These are phyloP conservation scores for Drosophila sproati DNA, from an alignment of 1,140 invertebrate species.

Conservation along the genomic window DNA sequence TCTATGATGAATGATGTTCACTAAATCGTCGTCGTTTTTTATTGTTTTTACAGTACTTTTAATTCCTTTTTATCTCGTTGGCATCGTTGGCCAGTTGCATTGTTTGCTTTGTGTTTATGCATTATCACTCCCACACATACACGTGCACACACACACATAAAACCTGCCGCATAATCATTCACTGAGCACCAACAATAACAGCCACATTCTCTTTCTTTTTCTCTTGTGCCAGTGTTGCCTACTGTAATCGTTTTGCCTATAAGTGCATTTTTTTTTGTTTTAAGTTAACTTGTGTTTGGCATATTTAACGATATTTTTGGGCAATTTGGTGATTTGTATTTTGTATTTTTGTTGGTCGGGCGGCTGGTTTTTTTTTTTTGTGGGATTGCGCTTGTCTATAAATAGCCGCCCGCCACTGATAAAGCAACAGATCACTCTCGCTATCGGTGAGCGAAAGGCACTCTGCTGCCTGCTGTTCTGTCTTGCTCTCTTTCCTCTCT, in stretches of 20 bases:
- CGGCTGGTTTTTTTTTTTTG: slow-evolving; percentile 5
- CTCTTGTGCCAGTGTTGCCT: slow-evolving; percentile 35
- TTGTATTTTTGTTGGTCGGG: slow-evolving; percentile 38
- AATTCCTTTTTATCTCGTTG: slow-evolving; percentile 38
- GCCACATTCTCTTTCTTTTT: slow-evolving; percentile 5
- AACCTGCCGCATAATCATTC: slow-evolving; percentile 47
- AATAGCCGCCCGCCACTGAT: slow-evolving; percentile 59
- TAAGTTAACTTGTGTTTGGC: slow-evolving; percentile 11
- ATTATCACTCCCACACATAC: slow-evolving; percentile 47
- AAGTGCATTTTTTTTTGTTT: slow-evolving; percentile 16
- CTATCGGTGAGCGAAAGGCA: slow-evolving; percentile 42
- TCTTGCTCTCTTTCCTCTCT: background rate
- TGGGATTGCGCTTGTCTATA: slow-evolving; percentile 40
- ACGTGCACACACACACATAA: slow-evolving; percentile 6
- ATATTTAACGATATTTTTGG: slow-evolving; percentile 38
- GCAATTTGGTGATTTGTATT: slow-evolving; percentile 33
- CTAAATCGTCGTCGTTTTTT: slow-evolving; percentile 18
- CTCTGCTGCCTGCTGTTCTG: slow-evolving; percentile 10
- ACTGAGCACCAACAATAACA: slow-evolving; percentile 34
- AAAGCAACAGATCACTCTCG: slow-evolving; percentile 69
- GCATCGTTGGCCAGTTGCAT: slow-evolving; percentile 26
- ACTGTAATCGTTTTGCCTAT: slow-evolving; percentile 7
- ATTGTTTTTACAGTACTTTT: slow-evolving; percentile 33
- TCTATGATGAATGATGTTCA: slow-evolving; percentile 34
- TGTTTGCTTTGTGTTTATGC: slow-evolving; percentile 39